phyloP scores from a whole-genome alignment of 1,140 invertebrate species.

The Aphelenchoides avenae region DNA sequence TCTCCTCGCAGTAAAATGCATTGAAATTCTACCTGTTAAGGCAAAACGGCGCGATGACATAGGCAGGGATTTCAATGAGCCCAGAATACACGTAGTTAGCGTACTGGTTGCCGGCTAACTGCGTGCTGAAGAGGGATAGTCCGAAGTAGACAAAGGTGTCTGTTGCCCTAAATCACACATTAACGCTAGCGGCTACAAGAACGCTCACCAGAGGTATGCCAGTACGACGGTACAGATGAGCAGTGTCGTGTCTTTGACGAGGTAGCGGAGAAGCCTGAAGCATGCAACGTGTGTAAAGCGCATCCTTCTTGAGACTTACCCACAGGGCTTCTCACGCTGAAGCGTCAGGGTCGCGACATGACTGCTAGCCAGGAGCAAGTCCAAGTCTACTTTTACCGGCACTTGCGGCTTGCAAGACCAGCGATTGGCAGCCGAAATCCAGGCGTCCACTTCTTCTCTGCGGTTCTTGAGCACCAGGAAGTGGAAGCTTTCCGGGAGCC shows the following conservation, averaged over 20 bases:
- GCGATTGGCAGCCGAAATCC: constrained; percentile 20
- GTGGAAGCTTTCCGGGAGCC: constrained; percentile 45
- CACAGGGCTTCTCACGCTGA: no score
- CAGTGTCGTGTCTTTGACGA: constrained; percentile 21
- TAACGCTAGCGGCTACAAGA: no score
- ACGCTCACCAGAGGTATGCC: constrained; percentile 35
- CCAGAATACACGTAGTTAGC: constrained; percentile 59
- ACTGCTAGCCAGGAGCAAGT: no score
- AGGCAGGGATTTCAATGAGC: constrained; percentile 58
- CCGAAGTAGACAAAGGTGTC: constrained; percentile 61
- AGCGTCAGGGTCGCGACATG: no score
- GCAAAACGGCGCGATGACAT: constrained; percentile 43
- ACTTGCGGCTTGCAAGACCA: no score
- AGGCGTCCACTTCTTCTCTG: no score
- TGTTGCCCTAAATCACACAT: constrained; percentile 24
- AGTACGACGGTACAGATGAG: constrained; percentile 28
- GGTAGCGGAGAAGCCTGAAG: no score
- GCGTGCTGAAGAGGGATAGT: constrained; percentile 56
- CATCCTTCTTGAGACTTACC: no score
- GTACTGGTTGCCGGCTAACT: constrained; percentile 58
- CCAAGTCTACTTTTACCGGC: no score
- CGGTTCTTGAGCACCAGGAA: constrained; percentile 38
- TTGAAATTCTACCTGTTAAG: constrained; percentile 46
- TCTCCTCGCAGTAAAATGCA: background rate
- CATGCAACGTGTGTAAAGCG: no score